These are phyloP conservation scores for Melierax canorus DNA, from an alignment of 2,113 vertebrate species.

Conservation along the genomic window DNA sequence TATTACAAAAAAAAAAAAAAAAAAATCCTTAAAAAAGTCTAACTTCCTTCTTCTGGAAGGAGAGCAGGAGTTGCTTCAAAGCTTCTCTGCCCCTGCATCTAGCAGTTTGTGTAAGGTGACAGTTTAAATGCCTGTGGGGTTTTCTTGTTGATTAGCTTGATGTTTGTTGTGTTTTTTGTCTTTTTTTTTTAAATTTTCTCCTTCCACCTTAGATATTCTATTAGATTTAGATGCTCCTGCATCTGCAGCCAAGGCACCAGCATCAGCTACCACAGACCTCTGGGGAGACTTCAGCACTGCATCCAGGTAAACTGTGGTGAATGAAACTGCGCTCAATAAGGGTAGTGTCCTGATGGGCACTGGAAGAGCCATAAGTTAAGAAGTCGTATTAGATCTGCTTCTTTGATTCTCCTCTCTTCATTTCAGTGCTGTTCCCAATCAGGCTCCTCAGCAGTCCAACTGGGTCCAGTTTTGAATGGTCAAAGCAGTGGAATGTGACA, in stretches of 20 bases:
- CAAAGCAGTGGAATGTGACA: slow-evolving; percentile 23
- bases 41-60: not conserved
- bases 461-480: slow-evolving; percentile 89
- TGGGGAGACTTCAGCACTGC: slow-evolving; percentile 93
- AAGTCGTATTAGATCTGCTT: not conserved
- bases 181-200: no score
- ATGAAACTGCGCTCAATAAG: not conserved
- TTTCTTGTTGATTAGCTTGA: not conserved
- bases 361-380: not conserved
- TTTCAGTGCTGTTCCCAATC: slow-evolving; percentile 74
- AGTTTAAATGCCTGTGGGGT: not conserved
- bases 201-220: slow-evolving; percentile 66
- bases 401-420: slow-evolving; percentile 36
- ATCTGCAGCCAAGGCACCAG: slow-evolving; percentile 55
- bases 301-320: slow-evolving; percentile 77
- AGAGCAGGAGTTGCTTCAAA: not conserved
- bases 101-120: not conserved
- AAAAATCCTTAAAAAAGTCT: not conserved
- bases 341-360: not conserved
- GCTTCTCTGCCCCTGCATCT: not conserved
- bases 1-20: not conserved
- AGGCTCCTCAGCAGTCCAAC: slow-evolving; percentile 79
- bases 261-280: slow-evolving; percentile 76
- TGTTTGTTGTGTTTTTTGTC: no score
- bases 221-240: slow-evolving; percentile 76